A percentile compares a stretch with the other conserved stretches of the same genome.
These are phyloP conservation scores for Okapia johnstoni DNA, from an alignment of 2,113 vertebrate genomes.

Conservation along the genomic window DNA sequence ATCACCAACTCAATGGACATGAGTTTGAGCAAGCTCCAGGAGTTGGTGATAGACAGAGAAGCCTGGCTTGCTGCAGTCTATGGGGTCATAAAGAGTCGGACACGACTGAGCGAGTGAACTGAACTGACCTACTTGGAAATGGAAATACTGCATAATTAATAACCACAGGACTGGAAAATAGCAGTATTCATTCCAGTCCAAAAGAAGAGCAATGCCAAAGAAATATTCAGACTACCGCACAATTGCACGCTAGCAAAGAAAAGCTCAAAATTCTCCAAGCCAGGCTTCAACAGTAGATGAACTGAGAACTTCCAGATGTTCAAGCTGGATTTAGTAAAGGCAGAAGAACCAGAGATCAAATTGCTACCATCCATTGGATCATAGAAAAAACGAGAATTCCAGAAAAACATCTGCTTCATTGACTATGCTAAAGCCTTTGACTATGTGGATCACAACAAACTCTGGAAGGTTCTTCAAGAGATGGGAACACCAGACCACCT, in stretches of 20 bases:
- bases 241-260: neutral
- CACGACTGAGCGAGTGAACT: neutral
- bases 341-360: neutral
- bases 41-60: neutral
- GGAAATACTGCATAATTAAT: neutral
- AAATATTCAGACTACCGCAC: neutral
- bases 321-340: neutral
- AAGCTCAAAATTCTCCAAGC: neutral
- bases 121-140: neutral
- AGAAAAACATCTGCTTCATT: neutral
- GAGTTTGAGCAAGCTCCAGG: neutral
- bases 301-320: neutral
- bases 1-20: neutral
- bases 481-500: neutral
- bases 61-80: neutral
- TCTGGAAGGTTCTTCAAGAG: neutral
- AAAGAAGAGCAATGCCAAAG: neutral
- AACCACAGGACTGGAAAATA: neutral
- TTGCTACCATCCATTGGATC: neutral
- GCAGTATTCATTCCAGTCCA: neutral
- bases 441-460: neutral
- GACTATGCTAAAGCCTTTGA: neutral
- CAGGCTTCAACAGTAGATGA: neutral
- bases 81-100: neutral
- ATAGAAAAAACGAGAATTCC: neutral